Conservation (phyloP, 2,888 invertebrate genomes). For the Epistrophe eligans region DNA sequence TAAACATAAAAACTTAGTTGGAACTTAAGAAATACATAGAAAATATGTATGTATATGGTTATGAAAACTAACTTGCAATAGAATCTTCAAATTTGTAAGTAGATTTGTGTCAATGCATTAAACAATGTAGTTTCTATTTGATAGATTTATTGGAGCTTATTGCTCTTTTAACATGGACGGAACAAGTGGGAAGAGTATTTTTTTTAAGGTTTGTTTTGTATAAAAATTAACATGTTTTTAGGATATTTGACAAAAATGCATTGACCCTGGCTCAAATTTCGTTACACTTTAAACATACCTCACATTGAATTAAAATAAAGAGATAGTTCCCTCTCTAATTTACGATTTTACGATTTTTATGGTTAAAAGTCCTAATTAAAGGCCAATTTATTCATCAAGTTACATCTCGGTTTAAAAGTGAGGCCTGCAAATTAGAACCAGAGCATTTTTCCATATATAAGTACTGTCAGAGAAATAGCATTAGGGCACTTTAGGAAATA, state of each 20-base stretch:
- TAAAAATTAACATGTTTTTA: neutral
- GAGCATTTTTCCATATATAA: no score
- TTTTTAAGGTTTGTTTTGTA: neutral
- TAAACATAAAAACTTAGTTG: neutral
- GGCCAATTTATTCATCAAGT: neutral
- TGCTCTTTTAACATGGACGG: conserved; percentile 17
- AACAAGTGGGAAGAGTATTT: conserved; percentile 3
- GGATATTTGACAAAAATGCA: neutral
- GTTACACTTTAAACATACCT: neutral
- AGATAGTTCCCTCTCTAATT: neutral
- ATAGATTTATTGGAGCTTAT: neutral
- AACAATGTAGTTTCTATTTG: neutral
- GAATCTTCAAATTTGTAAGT: neutral
- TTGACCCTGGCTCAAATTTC: neutral
- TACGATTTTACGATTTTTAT: neutral
- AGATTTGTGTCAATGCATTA: neutral
- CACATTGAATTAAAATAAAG: neutral
- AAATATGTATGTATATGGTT: neutral
- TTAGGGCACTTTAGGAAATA: no score
- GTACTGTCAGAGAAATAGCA: no score
- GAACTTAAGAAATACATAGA: neutral
- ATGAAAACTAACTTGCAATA: neutral
- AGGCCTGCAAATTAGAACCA: no score
- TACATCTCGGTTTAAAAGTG: no score
- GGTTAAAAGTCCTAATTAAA: no score